Evolutionary conservation across 2,888 invertebrate species (phyloP).

Genomic region (Loripinus fragilis): DNA sequence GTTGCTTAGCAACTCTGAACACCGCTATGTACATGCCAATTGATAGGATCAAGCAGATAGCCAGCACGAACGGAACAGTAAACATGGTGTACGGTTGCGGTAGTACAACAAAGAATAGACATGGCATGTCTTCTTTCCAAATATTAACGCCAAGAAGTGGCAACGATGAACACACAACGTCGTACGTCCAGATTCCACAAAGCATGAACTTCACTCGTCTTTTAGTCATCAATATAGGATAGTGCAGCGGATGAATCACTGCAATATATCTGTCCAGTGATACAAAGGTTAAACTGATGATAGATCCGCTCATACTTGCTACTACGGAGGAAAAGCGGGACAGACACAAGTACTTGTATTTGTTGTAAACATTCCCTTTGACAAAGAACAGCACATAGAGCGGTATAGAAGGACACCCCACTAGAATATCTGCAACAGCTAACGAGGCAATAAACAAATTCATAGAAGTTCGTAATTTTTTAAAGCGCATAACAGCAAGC

Average conservation of each 20-base stretch:
- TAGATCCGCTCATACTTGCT: constrained; percentile 54
- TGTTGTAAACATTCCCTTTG: constrained; percentile 12
- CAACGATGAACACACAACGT: constrained; percentile 42
- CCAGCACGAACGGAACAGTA: constrained; percentile 46
- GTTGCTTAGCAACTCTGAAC: neutral
- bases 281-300: constrained; percentile 57
- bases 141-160: constrained; percentile 48
- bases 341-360: constrained; percentile 56
- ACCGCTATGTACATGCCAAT: neutral
- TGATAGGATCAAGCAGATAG: constrained; percentile 36
- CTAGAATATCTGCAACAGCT: constrained; percentile 59
- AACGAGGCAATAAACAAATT: constrained; percentile 61
- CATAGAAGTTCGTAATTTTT: constrained; percentile 56
- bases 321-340: constrained; percentile 54
- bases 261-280: constrained; percentile 64
- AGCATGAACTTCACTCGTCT: constrained; percentile 39
- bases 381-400: constrained; percentile 57
- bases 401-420: constrained; percentile 60
- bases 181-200: constrained; percentile 54
- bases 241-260: constrained; percentile 57
- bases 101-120: constrained; percentile 59
- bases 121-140: constrained; percentile 42
- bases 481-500: constrained; percentile 51
- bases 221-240: constrained; percentile 47
- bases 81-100: constrained; percentile 54